phyloP scores from a whole-genome alignment of 92 coral and sea anemone species.

The Paragorgia papillata region DNA sequence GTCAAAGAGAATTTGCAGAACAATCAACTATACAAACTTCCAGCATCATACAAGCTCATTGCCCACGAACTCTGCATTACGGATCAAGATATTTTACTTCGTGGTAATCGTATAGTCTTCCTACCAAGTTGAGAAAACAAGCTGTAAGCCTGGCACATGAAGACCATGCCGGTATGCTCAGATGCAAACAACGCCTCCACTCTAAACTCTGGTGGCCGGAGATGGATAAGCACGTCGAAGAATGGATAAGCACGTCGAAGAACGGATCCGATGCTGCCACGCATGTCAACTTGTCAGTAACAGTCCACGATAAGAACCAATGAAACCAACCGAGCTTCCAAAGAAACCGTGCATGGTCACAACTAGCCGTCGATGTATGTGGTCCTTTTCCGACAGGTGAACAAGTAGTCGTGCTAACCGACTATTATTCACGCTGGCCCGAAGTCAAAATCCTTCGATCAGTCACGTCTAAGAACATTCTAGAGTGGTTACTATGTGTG shows the following conservation, averaged over 20 bases:
- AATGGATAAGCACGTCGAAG: constrained; percentile 4
- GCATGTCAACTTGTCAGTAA: constrained; percentile 38
- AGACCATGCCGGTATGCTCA: constrained; percentile 58
- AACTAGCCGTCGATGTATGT: too few relatives aligned
- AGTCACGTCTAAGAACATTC: constrained; percentile 27
- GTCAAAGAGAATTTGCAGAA: constrained; percentile 29
- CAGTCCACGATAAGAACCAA: constrained; percentile 51
- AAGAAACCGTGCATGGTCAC: too few relatives aligned
- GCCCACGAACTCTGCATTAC: constrained; percentile 49
- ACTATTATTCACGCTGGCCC: constrained; percentile 61
- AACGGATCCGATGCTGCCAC: constrained; percentile 26
- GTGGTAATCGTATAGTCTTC: constrained; percentile 27
- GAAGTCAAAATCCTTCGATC: constrained; percentile 58
- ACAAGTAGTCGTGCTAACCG: constrained; percentile 54
- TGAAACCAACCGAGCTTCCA: constrained; percentile 59
- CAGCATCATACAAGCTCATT: too few relatives aligned
- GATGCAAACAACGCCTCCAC: constrained; percentile 56
- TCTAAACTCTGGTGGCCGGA: constrained; percentile 57
- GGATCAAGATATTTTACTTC: constrained; percentile 42
- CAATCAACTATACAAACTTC: constrained; percentile 24
- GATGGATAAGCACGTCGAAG: constrained; percentile 56
- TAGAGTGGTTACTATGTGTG: constrained; percentile 46
- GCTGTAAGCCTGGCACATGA: constrained; percentile 52
- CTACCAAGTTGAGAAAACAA: neutral
- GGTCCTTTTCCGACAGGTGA: constrained; percentile 69